Conservation (phyloP, 2,888 invertebrate species). For the Euplexia lucipara region DNA sequence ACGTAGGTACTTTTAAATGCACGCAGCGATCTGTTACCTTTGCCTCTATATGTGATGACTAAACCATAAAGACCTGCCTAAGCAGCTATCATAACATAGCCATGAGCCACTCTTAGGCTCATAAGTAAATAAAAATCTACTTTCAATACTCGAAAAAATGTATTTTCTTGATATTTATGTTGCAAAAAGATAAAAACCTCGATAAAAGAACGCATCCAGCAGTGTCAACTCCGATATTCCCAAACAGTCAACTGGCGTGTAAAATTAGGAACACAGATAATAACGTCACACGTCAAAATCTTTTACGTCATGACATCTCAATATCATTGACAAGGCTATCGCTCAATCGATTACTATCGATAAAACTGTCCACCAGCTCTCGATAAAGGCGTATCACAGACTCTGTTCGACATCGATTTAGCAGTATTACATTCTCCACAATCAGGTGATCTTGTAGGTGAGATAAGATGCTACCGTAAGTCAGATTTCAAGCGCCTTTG, state of each 20-base stretch:
- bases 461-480: conserved; percentile 29
- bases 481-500: conserved; percentile 19
- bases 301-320: conserved; percentile 11
- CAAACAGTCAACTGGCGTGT: not conserved
- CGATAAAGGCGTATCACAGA: conserved; percentile 9
- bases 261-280: not conserved
- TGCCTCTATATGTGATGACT: too few relatives aligned
- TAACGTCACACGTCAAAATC: not conserved
- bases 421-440: conserved; percentile 19
- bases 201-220: too few relatives aligned
- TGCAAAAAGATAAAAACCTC: too few relatives aligned
- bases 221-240: not conserved
- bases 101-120: too few relatives aligned
- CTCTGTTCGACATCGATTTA: conserved; percentile 39
- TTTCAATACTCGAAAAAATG: too few relatives aligned
- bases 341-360: conserved; percentile 11
- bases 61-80: too few relatives aligned
- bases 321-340: conserved; percentile 26
- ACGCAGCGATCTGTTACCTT: too few relatives aligned
- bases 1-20: too few relatives aligned
- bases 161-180: too few relatives aligned
- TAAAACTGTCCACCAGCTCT: conserved; percentile 5
- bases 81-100: too few relatives aligned
- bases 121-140: too few relatives aligned
- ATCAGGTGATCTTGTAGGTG: conserved; percentile 13